These are phyloP conservation scores for Theristicus caerulescens DNA, from an alignment of 2,113 vertebrate genomes.

Conservation along the genomic window DNA sequence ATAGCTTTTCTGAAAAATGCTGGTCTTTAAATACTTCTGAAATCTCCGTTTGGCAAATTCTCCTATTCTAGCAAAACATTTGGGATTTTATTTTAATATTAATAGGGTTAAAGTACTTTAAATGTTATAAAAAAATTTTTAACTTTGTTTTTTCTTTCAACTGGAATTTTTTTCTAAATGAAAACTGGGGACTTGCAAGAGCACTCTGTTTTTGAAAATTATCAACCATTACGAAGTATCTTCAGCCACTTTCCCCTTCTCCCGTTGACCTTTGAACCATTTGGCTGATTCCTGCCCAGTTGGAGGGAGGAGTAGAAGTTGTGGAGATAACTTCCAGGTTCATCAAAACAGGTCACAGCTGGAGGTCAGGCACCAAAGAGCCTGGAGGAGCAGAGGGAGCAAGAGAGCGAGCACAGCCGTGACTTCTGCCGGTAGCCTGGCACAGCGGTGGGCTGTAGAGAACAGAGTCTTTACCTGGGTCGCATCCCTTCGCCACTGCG, in stretches of 20 bases:
- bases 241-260: neutral
- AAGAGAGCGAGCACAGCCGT: fast-evolving
- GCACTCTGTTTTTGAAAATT: neutral
- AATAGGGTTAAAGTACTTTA: neutral
- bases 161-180: neutral
- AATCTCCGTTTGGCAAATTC: neutral
- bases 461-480: neutral
- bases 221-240: neutral
- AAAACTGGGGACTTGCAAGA: neutral
- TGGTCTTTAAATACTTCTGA: neutral
- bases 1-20: neutral
- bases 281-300: neutral
- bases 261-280: neutral
- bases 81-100: neutral
- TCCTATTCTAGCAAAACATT: neutral
- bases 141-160: neutral
- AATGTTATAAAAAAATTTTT: neutral
- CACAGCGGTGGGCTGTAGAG: fast-evolving
- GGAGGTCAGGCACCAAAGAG: neutral
- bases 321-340: neutral
- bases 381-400: neutral
- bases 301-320: neutral
- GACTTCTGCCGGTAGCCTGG: neutral
- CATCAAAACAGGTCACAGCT: neutral
- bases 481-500: neutral